Evolutionary conservation across 2,888 invertebrate genomes (phyloP), one percentile per base, ranked within the genome.

Genomic region (Linnaemya vulpina): DNA sequence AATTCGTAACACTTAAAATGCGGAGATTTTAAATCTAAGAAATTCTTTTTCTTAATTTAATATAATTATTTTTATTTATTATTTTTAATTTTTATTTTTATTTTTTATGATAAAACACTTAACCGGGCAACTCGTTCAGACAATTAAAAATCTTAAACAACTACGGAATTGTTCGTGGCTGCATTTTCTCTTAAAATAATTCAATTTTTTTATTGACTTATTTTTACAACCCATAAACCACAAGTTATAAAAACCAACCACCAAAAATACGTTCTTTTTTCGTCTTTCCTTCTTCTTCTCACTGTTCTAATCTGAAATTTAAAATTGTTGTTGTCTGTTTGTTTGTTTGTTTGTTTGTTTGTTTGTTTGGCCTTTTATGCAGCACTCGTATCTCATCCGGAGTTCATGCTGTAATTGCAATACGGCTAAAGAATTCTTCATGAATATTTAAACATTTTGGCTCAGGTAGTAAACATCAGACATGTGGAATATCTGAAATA

Each of bases 391-490:
- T 30, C 11, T 49, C 51, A 40, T 49, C n/a, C 60, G 22, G 35
- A 70, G 80, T 74, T 76, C 63, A 75, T 75, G 70, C 30, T 71
- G 71, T 84, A 84, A 80, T 68, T 80, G 84, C 81, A 81, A 77
- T 63, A 70, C 77, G 74, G 58, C 76, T 77, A 49, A 51, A 63
- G 70, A 81, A 63, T 70, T 73, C 49, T 70, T 84, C 77, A 81
- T 84, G 81, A 84, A 84, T 84, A 84, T 81, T 84, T 84, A 84
- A 84, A 78, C 67, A 62, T 73, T 80, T 73, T 2, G 22, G 51
- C 53, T 38, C 58, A 76, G 84, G 79, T 63, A 76, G 71, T 84
- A 80, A 73, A 80, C 67, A 73, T 46, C 76, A 81, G 76, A 74
- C 68, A 81, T 76, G 62, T 63, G 73, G 68, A 55, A 17, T 22